Base-by-base conservation (phyloP, 1,140 invertebrate species). In the Orius insidiosus region DNA sequence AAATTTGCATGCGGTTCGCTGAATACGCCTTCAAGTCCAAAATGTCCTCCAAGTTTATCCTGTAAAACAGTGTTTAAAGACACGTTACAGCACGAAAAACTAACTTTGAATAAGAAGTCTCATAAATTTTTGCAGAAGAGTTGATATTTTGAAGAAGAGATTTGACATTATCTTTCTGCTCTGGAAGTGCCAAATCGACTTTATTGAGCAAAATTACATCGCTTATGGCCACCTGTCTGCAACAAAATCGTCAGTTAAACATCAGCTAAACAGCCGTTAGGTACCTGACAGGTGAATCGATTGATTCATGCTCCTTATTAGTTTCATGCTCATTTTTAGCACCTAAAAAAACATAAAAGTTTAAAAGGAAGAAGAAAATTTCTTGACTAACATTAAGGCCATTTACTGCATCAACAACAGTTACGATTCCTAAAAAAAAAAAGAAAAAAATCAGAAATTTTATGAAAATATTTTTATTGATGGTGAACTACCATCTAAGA, bases 401-500 rank as follows among this genome's bases (percentile, higher is more conserved):
- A 11, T 30, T 9, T 18, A 43, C 9, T 14, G 16, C 10, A 34
- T 10, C 9, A 15, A 45, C 32, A 6, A 37, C 13, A 24, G 24
- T 24, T 4, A 24, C 24, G 13, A 40, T 8, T 35, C 6, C 43
- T 16, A 44, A n/a, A 19, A 16, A 36, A 36, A n/a, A n/a, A n/a
- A n/a, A n/a, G n/a, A n/a, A n/a, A n/a, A 19, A 34, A 33, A 34
- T 9, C 7, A 4, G 3, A 24, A 24, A 7, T 24, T 24, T 24
- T 4, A 24, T 3, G 24, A 4, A 3, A 7, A 24, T 24, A 24
- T n/a, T n/a, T n/a, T n/a, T n/a, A 34, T 8, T 5, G 14, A 34
- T 13, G 32, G 24, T 37, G 13, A 44, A 48, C 58, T 62, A 69
- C 69, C 71, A 63, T 76, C 74, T n/a, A 76, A 56, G 55, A 63